These are phyloP conservation scores for Sycophaga agraensis DNA, from an alignment of 1,140 invertebrate genomes.

Conservation along the genomic window DNA sequence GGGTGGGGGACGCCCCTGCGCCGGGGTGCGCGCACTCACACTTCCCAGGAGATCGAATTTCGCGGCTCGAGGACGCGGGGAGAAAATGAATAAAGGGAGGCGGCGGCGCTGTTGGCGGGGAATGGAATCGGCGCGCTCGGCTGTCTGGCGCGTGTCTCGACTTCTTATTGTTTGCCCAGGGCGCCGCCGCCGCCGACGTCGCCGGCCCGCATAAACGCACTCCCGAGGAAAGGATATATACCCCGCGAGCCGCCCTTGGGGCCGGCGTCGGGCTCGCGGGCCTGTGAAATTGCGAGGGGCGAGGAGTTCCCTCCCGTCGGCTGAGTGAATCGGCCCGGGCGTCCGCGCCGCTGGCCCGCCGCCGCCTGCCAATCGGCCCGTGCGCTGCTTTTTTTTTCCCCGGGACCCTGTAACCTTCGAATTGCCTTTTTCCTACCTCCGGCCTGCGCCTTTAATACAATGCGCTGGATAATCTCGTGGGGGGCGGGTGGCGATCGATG, in stretches of 20 bases:
- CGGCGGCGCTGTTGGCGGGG: neutral
- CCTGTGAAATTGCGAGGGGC: slow-evolving; percentile 44
- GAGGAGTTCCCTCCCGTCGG: too few relatives aligned
- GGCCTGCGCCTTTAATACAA: too few relatives aligned
- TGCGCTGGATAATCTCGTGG: too few relatives aligned
- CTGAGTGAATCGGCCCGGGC: neutral
- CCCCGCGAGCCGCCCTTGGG: neutral
- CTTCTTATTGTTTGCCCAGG: slow-evolving; percentile 22
- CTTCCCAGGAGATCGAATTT: slow-evolving; percentile 27
- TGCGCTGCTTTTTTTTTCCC: too few relatives aligned
- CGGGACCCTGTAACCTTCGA: too few relatives aligned
- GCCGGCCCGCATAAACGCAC: slow-evolving; percentile 1
- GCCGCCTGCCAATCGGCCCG: neutral
- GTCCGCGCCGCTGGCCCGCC: neutral
- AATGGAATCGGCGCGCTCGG: slow-evolving; percentile 17
- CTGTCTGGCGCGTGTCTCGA: slow-evolving; percentile 29
- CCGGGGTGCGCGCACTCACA: neutral
- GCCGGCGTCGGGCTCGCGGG: slow-evolving; percentile 28
- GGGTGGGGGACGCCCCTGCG: neutral
- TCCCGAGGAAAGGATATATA: neutral
- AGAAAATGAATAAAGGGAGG: slow-evolving; percentile 22
- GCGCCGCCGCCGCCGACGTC: neutral
- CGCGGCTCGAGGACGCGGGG: neutral
- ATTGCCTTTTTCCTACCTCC: too few relatives aligned
- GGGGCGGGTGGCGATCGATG: too few relatives aligned